Conservation (phyloP, 2,888 invertebrate species). For the Bellardia pandia region DNA sequence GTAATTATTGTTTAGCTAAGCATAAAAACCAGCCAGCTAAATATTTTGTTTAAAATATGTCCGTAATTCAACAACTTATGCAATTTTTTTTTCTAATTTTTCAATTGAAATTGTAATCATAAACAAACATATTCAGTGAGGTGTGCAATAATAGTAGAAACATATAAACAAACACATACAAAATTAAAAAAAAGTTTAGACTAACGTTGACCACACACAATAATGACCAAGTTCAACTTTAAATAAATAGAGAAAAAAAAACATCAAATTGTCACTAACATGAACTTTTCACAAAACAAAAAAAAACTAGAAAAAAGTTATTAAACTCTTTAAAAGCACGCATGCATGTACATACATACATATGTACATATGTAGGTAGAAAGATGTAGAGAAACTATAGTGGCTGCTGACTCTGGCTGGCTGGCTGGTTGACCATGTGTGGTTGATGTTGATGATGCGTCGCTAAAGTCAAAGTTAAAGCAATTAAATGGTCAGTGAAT, state of each 20-base stretch:
- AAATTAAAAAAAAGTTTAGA: background rate
- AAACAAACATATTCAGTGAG: constrained; percentile 51
- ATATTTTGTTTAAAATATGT: background rate
- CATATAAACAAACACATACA: background rate
- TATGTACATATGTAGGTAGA: too few relatives aligned
- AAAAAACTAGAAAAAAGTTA: constrained; percentile 39
- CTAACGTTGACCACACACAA: constrained; percentile 2
- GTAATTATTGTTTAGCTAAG: constrained; percentile 50
- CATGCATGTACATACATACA: background rate
- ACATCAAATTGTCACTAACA: constrained; percentile 18
- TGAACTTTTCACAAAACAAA: constrained; percentile 46
- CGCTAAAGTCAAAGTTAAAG: constrained; percentile 62
- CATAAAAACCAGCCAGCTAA: background rate
- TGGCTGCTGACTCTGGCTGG: background rate
- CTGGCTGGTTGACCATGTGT: background rate
- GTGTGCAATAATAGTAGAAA: constrained; percentile 19
- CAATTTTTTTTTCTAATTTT: constrained; percentile 23
- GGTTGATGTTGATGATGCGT: constrained; percentile 44
- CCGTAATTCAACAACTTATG: constrained; percentile 7
- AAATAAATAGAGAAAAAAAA: constrained; percentile 18
- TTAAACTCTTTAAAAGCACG: constrained; percentile 43
- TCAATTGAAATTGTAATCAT: constrained; percentile 13
- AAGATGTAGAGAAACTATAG: constrained; percentile 19
- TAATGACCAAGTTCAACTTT: constrained; percentile 40
- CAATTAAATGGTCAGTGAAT: constrained; percentile 59